Percentiles rank a stretch among this genome's conserved stretches.
Conservation (phyloP, 92 coral and sea anemone species). For the Heteractis magnifica region DNA sequence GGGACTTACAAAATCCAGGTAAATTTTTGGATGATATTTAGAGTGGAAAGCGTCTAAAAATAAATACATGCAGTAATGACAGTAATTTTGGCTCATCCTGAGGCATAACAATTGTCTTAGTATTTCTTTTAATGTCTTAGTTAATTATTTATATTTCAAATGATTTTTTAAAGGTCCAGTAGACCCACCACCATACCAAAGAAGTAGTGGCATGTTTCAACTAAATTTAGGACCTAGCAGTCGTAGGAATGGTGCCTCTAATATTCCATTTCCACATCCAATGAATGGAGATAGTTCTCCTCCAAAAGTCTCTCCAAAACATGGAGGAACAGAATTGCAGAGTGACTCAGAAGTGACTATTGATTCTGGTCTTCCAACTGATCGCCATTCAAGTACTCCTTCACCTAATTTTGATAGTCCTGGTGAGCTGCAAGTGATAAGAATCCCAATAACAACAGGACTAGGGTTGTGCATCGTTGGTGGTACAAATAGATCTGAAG, state of each 20-base stretch:
- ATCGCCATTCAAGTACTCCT: constrained; percentile 76
- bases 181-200: constrained; percentile 75
- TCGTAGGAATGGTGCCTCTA: constrained; percentile 3
- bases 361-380: constrained; percentile 94
- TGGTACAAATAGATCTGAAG: constrained; percentile 92
- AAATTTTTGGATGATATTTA: neutral
- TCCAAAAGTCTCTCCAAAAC: constrained; percentile 52
- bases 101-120: no score
- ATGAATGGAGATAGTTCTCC: constrained; percentile 47
- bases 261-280: constrained; percentile 36
- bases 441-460: constrained; percentile 69
- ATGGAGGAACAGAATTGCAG: constrained; percentile 64
- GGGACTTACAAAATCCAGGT: constrained; percentile 19
- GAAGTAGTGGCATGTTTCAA: constrained; percentile 27
- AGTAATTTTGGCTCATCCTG: no score
- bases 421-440: constrained; percentile 78
- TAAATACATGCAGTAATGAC: no score
- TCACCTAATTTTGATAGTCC: constrained; percentile 86
- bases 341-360: constrained; percentile 87
- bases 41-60: no score
- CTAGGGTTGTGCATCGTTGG: constrained; percentile 93
- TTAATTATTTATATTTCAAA: no score
- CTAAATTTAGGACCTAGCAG: constrained; percentile 50
- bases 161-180: constrained; percentile 41
- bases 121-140: no score